Evolutionary conservation across 2,797 vertebrate genomes (phyloP), one percentile per base, ranked within the genome.

Genomic region (Lateolabrax maculatus): DNA sequence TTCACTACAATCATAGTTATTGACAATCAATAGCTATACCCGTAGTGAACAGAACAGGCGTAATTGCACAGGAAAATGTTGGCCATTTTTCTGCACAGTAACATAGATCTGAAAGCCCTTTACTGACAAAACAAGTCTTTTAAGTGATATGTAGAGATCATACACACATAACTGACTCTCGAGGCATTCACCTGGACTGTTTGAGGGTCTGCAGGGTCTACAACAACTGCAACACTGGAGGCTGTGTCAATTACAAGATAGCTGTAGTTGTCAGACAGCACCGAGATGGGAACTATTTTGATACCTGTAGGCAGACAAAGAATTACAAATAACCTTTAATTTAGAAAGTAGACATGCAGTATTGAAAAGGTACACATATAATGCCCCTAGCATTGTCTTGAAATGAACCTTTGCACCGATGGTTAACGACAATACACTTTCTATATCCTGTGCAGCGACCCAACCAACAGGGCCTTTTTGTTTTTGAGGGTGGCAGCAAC

Each of bases 191-290:
- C 98, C 97, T 99, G 96, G 56, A 99, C 97, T 0, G 93, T 94
- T 71, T 96, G 94, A 0, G 98, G 98, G 91, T 99, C 98, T 0
- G 98, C 97, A 10, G 98, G 98, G 81, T 99, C 98, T 0, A 99
- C 91, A 21, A 94, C 97, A 0, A 96, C 98, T 0, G 98, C 98
- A 25, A 93, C 89, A 65, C 94, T 86, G 1, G 97, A 96, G 49
- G 89, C 90, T 8, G 95, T 97, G 94, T 99, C 98, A 0, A 99
- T 96, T 60, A 99, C 87, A 52, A 99, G 95, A 89, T 99, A 99
- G 95, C 98, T 98, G 94, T 99, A 99, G 95, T 99, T 99, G 95
- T 98, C 98, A 3, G 96, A 97, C 44, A 99, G 94, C 12, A 99
- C 96, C 0, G 98, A 95, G 79, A 99, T 95, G 43, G 98, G 98